Base-by-base conservation (phyloP, 2,113 vertebrate species). In the Leuciscus idus region DNA sequence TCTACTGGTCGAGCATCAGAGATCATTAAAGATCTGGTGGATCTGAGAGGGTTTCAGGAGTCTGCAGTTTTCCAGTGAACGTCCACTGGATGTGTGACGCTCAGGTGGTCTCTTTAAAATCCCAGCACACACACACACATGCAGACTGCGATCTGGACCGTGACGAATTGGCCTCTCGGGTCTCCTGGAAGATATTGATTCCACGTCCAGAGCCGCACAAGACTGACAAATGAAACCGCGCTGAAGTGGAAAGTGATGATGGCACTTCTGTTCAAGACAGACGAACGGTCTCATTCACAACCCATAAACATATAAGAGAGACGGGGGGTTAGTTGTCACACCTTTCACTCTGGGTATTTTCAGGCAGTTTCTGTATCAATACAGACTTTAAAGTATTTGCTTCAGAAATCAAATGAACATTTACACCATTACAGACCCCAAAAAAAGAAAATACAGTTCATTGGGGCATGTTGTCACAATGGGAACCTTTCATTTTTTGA, bases 121-220 rank as follows among this genome's bases (percentile, higher is more conserved):
- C 39, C 33, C 70, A 23, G 36, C 48, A 43, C 17, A 83, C 28
- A 33, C 26, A 26, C 10, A 4, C 46, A 6, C 50, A 26, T 3
- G 33, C 57, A n/a, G 74, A 52, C 43, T 28, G 74, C n/a, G 36
- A 39, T 43, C 30, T 39, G 76, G 76, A 59, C 21, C 78, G 23
- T 10, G 28, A 52, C 80, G 33, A 17, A 82, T 52, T 57, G 13
- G 59, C 77, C 57, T 50, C 52, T 66, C 43, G 13, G 61, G 26
- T 33, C 80, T 50, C 39, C 61, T 2, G 33, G 64, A 70, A 83
- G 81, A 83, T 83, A 83, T 83, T 23, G 81, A 83, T 83, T 55
- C 7, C 26, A 17, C 30, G 81, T 82, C 81, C 19, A 28, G 81
- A 30, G 43, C n/a, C 12, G 33, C 78, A 81, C 57, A 64, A 9